phyloP scores from a whole-genome alignment of 2,113 vertebrate genomes.

The Neoarius graeffei region DNA sequence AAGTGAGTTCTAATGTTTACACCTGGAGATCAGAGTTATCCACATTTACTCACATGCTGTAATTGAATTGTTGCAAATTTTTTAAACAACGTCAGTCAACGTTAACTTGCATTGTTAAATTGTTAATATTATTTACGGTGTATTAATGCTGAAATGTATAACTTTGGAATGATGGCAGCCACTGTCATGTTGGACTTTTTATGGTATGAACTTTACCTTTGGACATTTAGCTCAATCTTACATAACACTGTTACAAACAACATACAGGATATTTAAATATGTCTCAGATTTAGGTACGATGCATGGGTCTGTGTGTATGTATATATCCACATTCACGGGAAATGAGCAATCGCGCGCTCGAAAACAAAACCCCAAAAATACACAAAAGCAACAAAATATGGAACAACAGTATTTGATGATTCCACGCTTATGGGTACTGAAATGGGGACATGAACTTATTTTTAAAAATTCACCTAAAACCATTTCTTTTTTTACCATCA shows the following conservation, averaged over 20 bases:
- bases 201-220: not conserved
- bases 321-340: too few species aligned
- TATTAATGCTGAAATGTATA: not conserved
- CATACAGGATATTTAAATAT: not conserved
- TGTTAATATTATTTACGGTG: not conserved
- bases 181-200: not conserved
- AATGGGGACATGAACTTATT: too few species aligned
- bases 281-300: not conserved
- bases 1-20: too few species aligned
- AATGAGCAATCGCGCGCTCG: too few species aligned
- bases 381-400: too few species aligned
- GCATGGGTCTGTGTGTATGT: too few species aligned
- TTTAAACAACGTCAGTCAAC: not conserved
- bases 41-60: not conserved
- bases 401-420: too few species aligned
- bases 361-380: too few species aligned
- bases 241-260: not conserved
- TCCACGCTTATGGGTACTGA: too few species aligned
- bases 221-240: not conserved
- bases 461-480: too few species aligned
- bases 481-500: too few species aligned
- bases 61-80: not conserved
- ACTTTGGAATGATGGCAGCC: not conserved
- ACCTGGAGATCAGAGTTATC: not conserved
- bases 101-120: too few species aligned